phyloP scores from a whole-genome alignment of 2,113 vertebrate genomes.

The Chlorodrepanis virens region DNA sequence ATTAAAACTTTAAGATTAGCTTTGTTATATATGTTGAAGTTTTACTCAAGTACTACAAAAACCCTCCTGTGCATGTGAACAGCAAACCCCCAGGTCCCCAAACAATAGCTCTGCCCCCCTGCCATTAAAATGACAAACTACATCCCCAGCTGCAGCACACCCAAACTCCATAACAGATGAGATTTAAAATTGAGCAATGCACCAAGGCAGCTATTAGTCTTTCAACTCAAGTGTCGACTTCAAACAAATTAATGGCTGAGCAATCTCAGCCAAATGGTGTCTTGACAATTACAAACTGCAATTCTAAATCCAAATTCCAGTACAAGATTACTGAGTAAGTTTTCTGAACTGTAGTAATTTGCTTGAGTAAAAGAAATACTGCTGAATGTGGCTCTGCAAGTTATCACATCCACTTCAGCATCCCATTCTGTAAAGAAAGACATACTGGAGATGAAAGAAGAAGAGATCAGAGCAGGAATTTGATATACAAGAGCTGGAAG shows the following conservation, averaged over 20 bases:
- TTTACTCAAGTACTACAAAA: background rate
- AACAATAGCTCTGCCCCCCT: background rate
- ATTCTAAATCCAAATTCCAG: conserved; percentile 5
- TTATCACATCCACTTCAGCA: background rate
- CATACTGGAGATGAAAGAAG: conserved; percentile 18
- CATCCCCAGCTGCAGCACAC: background rate
- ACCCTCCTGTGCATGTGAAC: background rate
- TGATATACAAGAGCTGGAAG: conserved; percentile 8
- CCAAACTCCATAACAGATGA: background rate
- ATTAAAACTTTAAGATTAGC: background rate
- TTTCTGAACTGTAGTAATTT: background rate
- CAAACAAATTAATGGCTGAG: background rate
- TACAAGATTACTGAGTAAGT: background rate
- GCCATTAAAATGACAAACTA: conserved; percentile 10
- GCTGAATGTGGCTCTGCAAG: background rate
- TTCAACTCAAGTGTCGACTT: conserved; percentile 6
- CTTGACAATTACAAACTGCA: conserved; percentile 31
- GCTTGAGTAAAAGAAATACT: background rate
- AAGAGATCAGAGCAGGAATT: conserved; percentile 45
- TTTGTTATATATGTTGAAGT: background rate
- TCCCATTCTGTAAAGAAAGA: background rate
- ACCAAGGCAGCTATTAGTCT: conserved; percentile 11
- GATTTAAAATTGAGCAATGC: background rate
- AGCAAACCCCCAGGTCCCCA: background rate
- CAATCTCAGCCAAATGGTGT: background rate